Percentiles rank a stretch among this genome's conserved stretches.
phyloP scores from a whole-genome alignment of 92 coral and sea anemone genomes.

The Umimayanthus kanabou region DNA sequence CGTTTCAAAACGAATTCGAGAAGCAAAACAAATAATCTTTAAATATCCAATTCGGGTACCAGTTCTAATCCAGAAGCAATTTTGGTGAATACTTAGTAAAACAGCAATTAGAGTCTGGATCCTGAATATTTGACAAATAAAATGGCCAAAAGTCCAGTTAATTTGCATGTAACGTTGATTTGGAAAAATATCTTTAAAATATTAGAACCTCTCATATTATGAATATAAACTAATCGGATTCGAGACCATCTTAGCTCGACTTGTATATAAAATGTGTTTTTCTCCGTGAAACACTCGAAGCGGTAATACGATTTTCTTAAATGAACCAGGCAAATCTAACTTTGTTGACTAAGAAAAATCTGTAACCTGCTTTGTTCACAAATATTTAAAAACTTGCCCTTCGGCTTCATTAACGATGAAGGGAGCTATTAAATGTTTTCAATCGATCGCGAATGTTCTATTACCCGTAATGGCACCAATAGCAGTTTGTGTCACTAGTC shows the following conservation, averaged over 20 bases:
- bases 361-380: not conserved
- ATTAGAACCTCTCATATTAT: not conserved
- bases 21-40: not conserved
- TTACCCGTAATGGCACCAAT: not conserved
- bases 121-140: not conserved
- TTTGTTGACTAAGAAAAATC: not conserved
- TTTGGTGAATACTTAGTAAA: not conserved
- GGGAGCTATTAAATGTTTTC: not conserved
- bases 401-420: not conserved
- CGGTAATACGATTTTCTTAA: not conserved
- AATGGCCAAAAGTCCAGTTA: not conserved
- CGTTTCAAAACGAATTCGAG: not conserved
- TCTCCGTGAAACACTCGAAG: not conserved
- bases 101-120: not conserved
- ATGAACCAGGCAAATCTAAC: not conserved
- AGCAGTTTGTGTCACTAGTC: not conserved
- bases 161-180: not conserved
- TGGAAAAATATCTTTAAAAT: not conserved
- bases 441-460: not conserved
- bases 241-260: not conserved
- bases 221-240: not conserved
- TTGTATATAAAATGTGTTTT: not conserved
- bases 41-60: conserved; percentile 36
- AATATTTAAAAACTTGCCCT: not conserved
- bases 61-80: conserved; percentile 1